Base-by-base conservation (phyloP, 2,888 invertebrate genomes). In the Tenthredo livida region DNA sequence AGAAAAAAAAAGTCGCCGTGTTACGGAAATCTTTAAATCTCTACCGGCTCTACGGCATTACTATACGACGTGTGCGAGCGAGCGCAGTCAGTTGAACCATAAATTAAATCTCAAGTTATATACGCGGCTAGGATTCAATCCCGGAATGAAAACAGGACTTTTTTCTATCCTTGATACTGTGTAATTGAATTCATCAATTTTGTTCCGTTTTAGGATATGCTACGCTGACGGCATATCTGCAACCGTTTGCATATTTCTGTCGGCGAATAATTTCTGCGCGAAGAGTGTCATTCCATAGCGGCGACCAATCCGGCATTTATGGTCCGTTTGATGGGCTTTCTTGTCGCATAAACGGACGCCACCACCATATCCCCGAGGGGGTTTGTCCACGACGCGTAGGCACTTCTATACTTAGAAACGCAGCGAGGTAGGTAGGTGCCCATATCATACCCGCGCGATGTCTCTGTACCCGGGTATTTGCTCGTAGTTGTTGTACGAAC, bases 311-410 rank as follows among this genome's bases (percentile, higher is more conserved):
- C 40, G n/a, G 21, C n/a, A 73, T 73, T 73, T 73, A 73, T 73
- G 72, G 72, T 43, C 10, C 40, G n/a, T 73, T 73, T 73, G 72
- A 73, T 73, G 72, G 72, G 43, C 72, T 73, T 73, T 43, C 72
- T 40, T 25, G 72, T 73, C 72, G 43, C 72, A 73, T 73, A 73
- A 73, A 73, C 72, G 72, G n/a, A 73, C 43, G 40, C 72, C 40
- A 40, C 21, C 21, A 61, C n/a, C n/a, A n/a, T n/a, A n/a, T 61
- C n/a, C 61, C 70, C 70, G 4, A n/a, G 72, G 43, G 72, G 43
- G 21, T 73, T 73, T 43, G 72, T 73, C 72, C 72, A 43, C 72
- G 72, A 43, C 43, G n/a, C 72, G 72, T 73, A 73, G 72, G 72
- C 43, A 43, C 1, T 43, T 73, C 72, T 73, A 40, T 43, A 73